phyloP scores from a whole-genome alignment of 2,113 vertebrate species.

The Silurus meridionalis region DNA sequence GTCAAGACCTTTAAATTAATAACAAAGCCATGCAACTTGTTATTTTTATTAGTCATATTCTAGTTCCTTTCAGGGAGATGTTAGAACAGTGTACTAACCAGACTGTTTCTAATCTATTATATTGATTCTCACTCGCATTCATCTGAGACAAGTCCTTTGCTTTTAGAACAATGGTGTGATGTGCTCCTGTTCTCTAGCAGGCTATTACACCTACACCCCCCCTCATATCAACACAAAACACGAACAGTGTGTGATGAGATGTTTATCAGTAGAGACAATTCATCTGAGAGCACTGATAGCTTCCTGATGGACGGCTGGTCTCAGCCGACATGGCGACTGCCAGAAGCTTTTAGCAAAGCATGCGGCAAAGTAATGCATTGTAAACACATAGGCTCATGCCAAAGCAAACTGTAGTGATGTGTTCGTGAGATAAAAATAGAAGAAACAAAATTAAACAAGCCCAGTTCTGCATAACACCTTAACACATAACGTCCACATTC shows the following conservation, averaged over 20 bases:
- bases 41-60: not conserved
- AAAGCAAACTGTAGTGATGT: slow-evolving; percentile 1
- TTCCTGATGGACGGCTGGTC: not conserved
- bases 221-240: not conserved
- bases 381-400: not conserved
- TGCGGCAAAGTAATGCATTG: not conserved
- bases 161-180: not conserved
- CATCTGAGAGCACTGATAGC: not conserved
- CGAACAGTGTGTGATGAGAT: slow-evolving; percentile 14
- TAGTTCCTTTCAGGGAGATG: not conserved
- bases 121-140: not conserved
- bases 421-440: not conserved
- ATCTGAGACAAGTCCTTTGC: not conserved
- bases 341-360: not conserved
- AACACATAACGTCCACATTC: not conserved
- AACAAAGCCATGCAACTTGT: not conserved
- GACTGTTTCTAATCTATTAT: not conserved
- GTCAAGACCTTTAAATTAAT: not conserved
- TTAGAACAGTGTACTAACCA: not conserved
- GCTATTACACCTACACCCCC: not conserved
- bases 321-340: too few relatives aligned
- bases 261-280: not conserved
- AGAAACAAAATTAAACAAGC: not conserved
- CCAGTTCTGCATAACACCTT: not conserved
- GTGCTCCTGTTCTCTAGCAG: not conserved